Base-by-base conservation (phyloP, 1,140 invertebrate genomes). In the Gerris buenoi region DNA sequence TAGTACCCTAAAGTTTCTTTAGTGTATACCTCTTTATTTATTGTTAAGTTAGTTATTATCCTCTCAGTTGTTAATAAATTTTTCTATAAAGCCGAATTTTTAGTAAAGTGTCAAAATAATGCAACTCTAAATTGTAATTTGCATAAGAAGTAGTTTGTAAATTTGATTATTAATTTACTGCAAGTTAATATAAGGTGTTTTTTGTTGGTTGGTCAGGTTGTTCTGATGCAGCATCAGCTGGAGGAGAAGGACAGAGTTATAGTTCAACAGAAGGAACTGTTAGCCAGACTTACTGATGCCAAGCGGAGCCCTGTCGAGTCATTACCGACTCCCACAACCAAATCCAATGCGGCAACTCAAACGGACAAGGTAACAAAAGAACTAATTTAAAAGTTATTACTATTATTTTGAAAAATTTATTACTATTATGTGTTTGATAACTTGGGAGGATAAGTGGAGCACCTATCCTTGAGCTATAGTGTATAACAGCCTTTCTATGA, bases 181-280 rank as follows among this genome's bases (percentile, higher is more conserved):
- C 1, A n/a, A 64, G 23, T 5, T 28, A n/a, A 23, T 18, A 13
- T 64, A 15, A 33, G 15, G n/a, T 26, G 23, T 22, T n/a, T n/a
- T n/a, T n/a, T 65, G 18, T 65, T 22, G 25, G 14, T 64, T n/a
- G 18, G 2, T 14, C 73, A 80, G 73, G 71, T 80, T 29, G 73
- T 75, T 29, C 72, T 79, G 26, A 68, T 80, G 61, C 73, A 79
- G 65, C 74, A 78, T 70, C 86, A 89, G 79, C 75, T 88, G 65
- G 86, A 88, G 71, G 86, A 89, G 75, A 83, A 82, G 73, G 86
- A 89, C 74, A 79, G 83, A 67, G 83, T 82, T 67, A 87, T 88
- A 74, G 81, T 83, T 72, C 74, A 81, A 70, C 78, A 88, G 70
- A 85, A 86, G 75, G 82, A 77, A 57, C 76, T 79, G 71, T 68